Evolutionary conservation across 2,888 invertebrate species (phyloP).

Genomic region (Trichogramma dendrolimi): DNA sequence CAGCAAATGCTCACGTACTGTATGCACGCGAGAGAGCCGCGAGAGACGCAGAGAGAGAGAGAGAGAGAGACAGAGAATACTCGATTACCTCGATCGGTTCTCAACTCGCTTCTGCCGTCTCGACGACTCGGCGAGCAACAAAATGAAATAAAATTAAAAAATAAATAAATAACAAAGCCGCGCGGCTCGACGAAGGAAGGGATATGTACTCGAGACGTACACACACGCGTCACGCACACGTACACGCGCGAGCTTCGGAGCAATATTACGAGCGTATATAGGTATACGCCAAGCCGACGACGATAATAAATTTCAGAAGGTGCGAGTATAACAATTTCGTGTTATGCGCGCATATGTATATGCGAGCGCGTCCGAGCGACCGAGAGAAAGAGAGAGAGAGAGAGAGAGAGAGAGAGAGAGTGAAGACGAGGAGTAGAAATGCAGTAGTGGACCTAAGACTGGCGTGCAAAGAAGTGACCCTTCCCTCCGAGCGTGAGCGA

Average conservation of each 20-base stretch:
- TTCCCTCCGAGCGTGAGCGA: conserved; percentile 1
- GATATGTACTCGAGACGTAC: no score
- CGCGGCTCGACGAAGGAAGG: no score
- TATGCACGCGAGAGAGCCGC: not conserved
- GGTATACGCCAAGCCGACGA: no score
- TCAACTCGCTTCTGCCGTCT: conserved; percentile 2
- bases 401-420: not conserved
- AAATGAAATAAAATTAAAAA: not conserved
- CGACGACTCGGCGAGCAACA: not conserved
- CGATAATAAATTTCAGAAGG: no score
- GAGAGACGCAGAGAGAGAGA: no score
- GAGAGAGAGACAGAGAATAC: not conserved
- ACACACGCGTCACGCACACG: no score
- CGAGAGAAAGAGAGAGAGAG: conserved; percentile 4
- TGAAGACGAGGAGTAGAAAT: not conserved
- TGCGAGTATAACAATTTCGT: no score
- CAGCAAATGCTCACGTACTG: not conserved
- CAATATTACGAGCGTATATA: no score
- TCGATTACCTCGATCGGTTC: conserved; percentile 27
- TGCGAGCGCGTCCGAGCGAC: no score
- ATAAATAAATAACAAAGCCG: no score
- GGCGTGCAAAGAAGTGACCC: not conserved
- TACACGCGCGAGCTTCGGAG: no score
- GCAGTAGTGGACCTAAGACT: not conserved
- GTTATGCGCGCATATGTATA: no score